Evolutionary conservation across 2,888 invertebrate species (phyloP).

Genomic region (Mesochorus sp.): DNA sequence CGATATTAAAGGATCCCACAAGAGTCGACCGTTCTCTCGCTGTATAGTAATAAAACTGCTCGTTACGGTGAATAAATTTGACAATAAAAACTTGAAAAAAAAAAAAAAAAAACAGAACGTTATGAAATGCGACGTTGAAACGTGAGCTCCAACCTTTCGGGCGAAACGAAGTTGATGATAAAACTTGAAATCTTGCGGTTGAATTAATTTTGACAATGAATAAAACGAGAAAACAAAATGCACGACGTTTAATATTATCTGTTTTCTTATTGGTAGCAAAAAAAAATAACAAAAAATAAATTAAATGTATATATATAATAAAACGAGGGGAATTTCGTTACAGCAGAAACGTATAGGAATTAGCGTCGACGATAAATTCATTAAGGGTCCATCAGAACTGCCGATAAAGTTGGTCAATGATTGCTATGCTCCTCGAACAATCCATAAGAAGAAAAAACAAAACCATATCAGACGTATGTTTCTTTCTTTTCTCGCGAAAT

Average conservation of each 20-base stretch:
- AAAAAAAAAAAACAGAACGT: too few relatives aligned
- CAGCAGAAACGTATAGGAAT: slow-evolving; percentile 14
- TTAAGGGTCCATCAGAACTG: slow-evolving; percentile 15
- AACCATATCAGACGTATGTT: neutral
- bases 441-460: neutral
- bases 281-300: too few relatives aligned
- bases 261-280: neutral
- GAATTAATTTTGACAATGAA: neutral
- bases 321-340: neutral
- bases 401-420: neutral
- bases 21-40: too few relatives aligned
- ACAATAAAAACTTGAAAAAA: slow-evolving; percentile 38
- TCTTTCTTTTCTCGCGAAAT: slow-evolving; percentile 12
- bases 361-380: slow-evolving; percentile 42
- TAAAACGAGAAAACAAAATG: neutral
- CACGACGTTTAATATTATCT: neutral
- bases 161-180: neutral
- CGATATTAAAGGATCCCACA: slow-evolving; percentile 24
- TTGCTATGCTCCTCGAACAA: slow-evolving; percentile 5
- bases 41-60: neutral
- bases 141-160: neutral
- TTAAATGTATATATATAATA: neutral
- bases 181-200: neutral
- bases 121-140: slow-evolving; percentile 20
- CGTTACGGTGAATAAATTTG: slow-evolving; percentile 24